Percentiles rank a stretch among this genome's conserved stretches.
Evolutionary conservation across 2,797 vertebrate species (phyloP).

Genomic region (Orestias chungarensis): DNA sequence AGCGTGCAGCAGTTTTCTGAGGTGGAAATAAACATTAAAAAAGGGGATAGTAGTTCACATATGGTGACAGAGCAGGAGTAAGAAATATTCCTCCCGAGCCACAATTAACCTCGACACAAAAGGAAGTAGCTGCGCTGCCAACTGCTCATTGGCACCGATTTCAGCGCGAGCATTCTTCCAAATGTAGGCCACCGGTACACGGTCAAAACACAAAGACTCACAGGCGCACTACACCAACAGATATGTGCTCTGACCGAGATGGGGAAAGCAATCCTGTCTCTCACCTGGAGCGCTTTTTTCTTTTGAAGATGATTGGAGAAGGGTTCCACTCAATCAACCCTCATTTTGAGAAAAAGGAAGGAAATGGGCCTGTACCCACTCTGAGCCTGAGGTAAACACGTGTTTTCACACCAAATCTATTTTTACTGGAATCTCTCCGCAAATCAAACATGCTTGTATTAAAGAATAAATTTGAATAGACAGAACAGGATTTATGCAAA

Average conservation of each 20-base stretch:
- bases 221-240: constrained; percentile 34
- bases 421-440: constrained; percentile 25
- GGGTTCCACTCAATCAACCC: constrained; percentile 39
- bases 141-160: constrained; percentile 66
- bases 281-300: constrained; percentile 43
- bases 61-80: constrained; percentile 13
- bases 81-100: constrained; percentile 61
- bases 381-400: constrained; percentile 14
- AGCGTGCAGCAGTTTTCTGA: constrained; percentile 11
- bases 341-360: constrained; percentile 22
- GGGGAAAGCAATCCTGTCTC: constrained; percentile 25
- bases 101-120: constrained; percentile 76
- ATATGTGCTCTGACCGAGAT: constrained; percentile 14
- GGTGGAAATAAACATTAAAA: constrained; percentile 8
- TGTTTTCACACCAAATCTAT: constrained; percentile 12
- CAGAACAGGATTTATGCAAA: neutral
- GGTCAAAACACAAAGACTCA: constrained; percentile 43
- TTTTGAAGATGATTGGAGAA: constrained; percentile 50
- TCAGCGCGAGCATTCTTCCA: constrained; percentile 41
- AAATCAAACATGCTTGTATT: constrained; percentile 17
- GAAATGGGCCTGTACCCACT: constrained; percentile 32
- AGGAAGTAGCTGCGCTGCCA: constrained; percentile 49
- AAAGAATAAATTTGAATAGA: neutral
- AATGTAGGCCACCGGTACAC: constrained; percentile 72
- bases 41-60: neutral